Percentiles rank a stretch among this genome's conserved stretches.
Conservation (phyloP, 1,140 invertebrate genomes). For the Anastrepha ludens region DNA sequence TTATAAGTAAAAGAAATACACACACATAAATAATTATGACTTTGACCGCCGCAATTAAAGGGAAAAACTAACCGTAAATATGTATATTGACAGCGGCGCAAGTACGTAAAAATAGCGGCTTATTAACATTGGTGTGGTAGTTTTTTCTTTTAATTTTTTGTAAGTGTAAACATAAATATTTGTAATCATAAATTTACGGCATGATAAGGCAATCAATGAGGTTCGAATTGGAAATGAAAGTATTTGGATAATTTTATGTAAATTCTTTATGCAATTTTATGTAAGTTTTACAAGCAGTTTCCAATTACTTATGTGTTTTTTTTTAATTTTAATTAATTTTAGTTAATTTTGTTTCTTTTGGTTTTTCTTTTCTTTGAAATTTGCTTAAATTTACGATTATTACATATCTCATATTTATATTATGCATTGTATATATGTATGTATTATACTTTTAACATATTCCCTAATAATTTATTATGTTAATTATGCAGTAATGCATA, state of each 20-base stretch:
- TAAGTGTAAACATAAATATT: slow-evolving; percentile 50
- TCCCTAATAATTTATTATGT: slow-evolving; percentile 53
- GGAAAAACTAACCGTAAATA: neutral
- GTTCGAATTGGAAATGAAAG: slow-evolving; percentile 46
- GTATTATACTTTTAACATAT: slow-evolving; percentile 35
- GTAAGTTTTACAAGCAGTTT: neutral
- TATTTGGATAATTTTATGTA: neutral
- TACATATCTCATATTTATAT: neutral
- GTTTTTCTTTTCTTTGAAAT: slow-evolving; percentile 56
- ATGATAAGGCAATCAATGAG: slow-evolving; percentile 57
- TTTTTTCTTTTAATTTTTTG: slow-evolving; percentile 47
- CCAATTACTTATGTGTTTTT: neutral
- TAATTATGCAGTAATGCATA: slow-evolving; percentile 31
- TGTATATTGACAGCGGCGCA: neutral
- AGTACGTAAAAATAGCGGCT: slow-evolving; percentile 55
- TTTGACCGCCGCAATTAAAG: neutral
- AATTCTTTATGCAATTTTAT: neutral
- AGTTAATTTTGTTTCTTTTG: slow-evolving; percentile 55
- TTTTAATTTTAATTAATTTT: neutral
- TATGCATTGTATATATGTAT: slow-evolving; percentile 5
- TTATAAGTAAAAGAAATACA: slow-evolving; percentile 25
- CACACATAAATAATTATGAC: neutral
- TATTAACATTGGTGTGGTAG: slow-evolving; percentile 61
- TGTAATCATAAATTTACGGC: slow-evolving; percentile 33
- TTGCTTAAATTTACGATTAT: slow-evolving; percentile 57